Evolutionary conservation across 2,113 vertebrate species (phyloP).

Genomic region (Phyllopteryx taeniolatus): DNA sequence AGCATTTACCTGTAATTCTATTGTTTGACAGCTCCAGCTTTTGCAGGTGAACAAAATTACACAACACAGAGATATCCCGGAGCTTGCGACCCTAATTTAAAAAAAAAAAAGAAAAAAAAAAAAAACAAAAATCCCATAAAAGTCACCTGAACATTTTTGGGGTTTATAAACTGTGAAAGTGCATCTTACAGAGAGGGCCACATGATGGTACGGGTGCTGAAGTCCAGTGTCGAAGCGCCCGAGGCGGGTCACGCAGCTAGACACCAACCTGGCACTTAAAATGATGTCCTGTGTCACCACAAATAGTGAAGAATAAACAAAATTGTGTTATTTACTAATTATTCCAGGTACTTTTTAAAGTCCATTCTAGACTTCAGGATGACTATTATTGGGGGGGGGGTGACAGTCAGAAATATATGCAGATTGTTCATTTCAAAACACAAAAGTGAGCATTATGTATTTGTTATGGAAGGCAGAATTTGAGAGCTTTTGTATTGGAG

Average conservation of each 20-base stretch:
- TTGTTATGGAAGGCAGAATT: no score
- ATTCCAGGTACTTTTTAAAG: no score
- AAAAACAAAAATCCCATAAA: background rate
- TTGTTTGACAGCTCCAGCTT: conserved; percentile 87
- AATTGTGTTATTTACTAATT: background rate
- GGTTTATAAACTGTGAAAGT: background rate
- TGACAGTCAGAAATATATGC: no score
- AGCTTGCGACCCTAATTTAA: conserved; percentile 72
- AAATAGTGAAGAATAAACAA: background rate
- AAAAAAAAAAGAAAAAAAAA: conserved; percentile 23
- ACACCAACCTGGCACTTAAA: conserved; percentile 47
- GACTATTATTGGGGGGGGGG: no score
- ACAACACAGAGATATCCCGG: conserved; percentile 78
- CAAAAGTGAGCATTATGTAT: no score
- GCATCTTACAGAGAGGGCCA: conserved; percentile 80
- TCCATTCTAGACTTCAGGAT: no score
- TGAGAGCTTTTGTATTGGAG: no score
- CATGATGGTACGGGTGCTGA: conserved; percentile 75
- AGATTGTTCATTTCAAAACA: no score
- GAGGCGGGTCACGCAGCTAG: conserved; percentile 68
- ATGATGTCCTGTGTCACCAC: background rate
- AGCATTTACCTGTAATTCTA: conserved; percentile 79
- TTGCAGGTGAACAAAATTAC: conserved; percentile 80
- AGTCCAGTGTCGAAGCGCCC: conserved; percentile 74
- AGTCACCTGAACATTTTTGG: background rate